phyloP scores from a whole-genome alignment of 2,113 vertebrate genomes.

The Todiramphus chloris region DNA sequence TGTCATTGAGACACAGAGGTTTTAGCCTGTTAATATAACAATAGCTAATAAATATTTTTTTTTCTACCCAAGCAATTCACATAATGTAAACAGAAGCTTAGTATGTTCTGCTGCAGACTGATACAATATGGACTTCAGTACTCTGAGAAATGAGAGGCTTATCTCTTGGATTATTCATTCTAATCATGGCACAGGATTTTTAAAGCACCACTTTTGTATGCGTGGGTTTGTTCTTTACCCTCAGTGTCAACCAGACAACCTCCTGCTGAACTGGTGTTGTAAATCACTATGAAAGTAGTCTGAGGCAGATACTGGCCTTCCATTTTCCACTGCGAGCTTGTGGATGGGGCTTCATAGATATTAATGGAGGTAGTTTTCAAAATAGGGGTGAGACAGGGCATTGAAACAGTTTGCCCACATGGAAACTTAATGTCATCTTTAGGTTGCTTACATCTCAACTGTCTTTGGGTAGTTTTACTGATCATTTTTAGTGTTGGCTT shows the following conservation, averaged over 20 bases:
- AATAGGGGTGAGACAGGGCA: background rate
- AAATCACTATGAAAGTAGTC: background rate
- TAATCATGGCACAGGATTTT: slow-evolving; percentile 18
- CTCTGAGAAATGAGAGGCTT: slow-evolving; percentile 22
- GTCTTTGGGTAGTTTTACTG: background rate
- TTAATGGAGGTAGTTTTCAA: background rate
- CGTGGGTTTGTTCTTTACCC: background rate
- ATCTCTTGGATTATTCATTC: slow-evolving; percentile 25
- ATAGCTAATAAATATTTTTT: background rate
- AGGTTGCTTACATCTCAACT: background rate
- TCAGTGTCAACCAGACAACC: background rate
- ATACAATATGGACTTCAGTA: background rate
- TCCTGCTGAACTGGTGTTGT: background rate
- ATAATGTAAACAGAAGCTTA: background rate
- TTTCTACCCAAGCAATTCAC: background rate
- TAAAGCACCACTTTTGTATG: background rate
- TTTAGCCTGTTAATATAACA: slow-evolving; percentile 8
- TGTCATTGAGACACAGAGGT: background rate
- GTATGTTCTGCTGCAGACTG: background rate
- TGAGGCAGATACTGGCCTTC: background rate
- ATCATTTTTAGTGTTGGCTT: background rate
- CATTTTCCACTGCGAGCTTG: background rate
- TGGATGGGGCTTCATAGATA: background rate
- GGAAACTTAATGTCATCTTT: background rate
- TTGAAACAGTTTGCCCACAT: background rate